phyloP scores from a whole-genome alignment of 2,113 vertebrate species.

The Cephalopholis sonnerati region DNA sequence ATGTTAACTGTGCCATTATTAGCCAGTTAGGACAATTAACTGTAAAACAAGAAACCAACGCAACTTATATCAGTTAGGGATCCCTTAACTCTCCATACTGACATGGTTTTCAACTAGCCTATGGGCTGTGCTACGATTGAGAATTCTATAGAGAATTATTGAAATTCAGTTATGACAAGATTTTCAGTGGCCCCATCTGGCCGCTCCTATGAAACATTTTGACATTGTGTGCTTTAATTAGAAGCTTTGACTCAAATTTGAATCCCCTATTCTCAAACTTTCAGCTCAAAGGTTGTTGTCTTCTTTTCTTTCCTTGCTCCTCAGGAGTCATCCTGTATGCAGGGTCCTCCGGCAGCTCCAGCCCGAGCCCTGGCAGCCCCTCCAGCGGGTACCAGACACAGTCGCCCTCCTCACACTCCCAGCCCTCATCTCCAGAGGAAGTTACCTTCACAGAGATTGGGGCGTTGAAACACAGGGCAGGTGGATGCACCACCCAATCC shows the following conservation, averaged over 20 bases:
- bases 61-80: too few species aligned
- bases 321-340: conserved; percentile 86
- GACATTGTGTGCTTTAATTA: not conserved
- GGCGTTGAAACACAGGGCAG: conserved; percentile 72
- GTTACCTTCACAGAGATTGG: conserved; percentile 86
- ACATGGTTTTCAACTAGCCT: too few species aligned
- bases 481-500: conserved; percentile 64
- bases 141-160: too few species aligned
- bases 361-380: conserved; percentile 86
- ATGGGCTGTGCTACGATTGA: too few species aligned
- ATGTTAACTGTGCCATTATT: too few species aligned
- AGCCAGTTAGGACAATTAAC: too few species aligned
- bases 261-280: not conserved
- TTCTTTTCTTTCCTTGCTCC: conserved; percentile 27
- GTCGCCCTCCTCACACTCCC: conserved; percentile 85
- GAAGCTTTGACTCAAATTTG: not conserved
- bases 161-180: too few species aligned
- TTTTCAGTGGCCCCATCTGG: too few species aligned
- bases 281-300: conserved; percentile 6
- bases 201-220: too few species aligned
- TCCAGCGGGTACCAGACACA: conserved; percentile 88
- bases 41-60: too few species aligned
- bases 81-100: too few species aligned
- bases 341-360: conserved; percentile 81
- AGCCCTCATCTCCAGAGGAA: conserved; percentile 87